phyloP scores from a whole-genome alignment of 2,113 vertebrate species.

The Melanocharis versteri region DNA sequence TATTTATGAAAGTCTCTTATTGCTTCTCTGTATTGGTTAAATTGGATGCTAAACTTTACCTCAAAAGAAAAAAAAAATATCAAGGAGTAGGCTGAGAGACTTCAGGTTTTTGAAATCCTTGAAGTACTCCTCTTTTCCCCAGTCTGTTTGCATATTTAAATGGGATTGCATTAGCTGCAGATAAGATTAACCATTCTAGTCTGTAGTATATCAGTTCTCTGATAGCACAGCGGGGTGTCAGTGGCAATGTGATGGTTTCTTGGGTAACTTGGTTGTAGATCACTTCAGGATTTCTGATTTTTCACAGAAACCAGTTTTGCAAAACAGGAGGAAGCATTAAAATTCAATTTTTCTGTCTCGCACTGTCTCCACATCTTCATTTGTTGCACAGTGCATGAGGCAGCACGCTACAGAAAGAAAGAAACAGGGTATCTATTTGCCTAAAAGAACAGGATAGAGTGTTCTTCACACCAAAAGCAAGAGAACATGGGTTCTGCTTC shows the following conservation, averaged over 20 bases:
- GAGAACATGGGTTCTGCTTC: background rate
- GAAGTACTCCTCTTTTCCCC: background rate
- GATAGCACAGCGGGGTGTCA: background rate
- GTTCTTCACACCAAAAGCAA: background rate
- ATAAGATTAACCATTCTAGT: background rate
- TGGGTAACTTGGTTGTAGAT: background rate
- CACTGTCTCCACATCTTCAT: background rate
- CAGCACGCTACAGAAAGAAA: background rate
- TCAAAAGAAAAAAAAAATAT: background rate
- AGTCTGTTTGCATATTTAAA: background rate
- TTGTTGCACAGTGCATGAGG: background rate
- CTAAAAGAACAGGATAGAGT: background rate
- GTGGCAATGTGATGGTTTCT: background rate
- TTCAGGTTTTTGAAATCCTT: background rate
- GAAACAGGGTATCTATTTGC: background rate
- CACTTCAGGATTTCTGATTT: background rate
- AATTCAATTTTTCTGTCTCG: background rate
- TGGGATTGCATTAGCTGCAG: background rate
- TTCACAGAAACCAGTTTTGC: background rate
- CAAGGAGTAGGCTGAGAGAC: background rate
- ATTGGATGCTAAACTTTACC: background rate
- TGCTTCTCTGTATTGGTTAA: background rate
- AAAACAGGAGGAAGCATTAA: background rate
- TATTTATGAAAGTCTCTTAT: background rate
- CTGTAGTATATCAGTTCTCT: background rate